These are phyloP conservation scores for Pangasius macronema DNA, from an alignment of 2,797 vertebrate genomes.

Conservation along the genomic window DNA sequence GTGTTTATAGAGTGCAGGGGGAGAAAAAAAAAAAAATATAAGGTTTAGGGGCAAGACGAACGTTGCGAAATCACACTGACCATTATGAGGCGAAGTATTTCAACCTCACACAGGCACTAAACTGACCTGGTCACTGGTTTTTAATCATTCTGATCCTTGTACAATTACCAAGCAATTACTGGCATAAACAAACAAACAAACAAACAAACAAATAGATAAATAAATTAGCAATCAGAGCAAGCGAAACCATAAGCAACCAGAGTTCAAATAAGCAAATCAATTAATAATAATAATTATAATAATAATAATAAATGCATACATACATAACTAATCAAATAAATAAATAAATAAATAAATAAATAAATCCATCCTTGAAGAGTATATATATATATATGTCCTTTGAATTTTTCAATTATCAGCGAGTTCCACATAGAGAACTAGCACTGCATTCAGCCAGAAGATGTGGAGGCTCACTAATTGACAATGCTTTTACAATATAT, in stretches of 20 bases:
- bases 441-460: not conserved
- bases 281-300: not conserved
- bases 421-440: not conserved
- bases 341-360: not conserved
- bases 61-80: not conserved
- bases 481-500: slow-evolving; percentile 8
- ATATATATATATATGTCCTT: not conserved
- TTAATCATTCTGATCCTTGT: not conserved
- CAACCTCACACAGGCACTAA: not conserved
- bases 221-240: not conserved
- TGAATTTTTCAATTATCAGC: not conserved
- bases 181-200: not conserved
- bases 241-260: not conserved
- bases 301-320: not conserved
- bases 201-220: not conserved
- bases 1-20: slow-evolving; percentile 41
- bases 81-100: not conserved
- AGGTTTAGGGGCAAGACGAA: slow-evolving; percentile 54
- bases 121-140: not conserved
- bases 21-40: not conserved
- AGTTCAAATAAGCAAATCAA: not conserved
- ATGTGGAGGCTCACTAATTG: not conserved
- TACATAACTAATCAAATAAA: not conserved
- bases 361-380: not conserved
- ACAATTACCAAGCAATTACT: not conserved